Evolutionary conservation across 2,113 vertebrate species (phyloP), one percentile per base, ranked within the genome.

Genomic region (Mastomys natalensis): DNA sequence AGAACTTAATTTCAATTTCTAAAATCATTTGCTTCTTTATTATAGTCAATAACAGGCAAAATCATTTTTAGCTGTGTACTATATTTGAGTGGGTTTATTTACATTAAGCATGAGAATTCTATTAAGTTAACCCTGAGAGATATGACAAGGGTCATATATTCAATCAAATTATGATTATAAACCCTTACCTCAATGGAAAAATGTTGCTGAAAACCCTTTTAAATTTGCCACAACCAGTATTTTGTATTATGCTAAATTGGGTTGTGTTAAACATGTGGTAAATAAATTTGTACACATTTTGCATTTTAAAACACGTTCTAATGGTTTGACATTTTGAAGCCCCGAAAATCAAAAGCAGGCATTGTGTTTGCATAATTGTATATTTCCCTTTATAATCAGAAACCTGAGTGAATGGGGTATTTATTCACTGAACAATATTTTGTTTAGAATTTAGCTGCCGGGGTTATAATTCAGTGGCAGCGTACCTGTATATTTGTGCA

Each of bases 271-370:
- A 62, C 31, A 70, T 76, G 74, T 81, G 74, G 91, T 87, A 87
- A 91, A 90, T 91, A 81, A 86, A 80, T 53, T 93, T 89, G 82
- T 66, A 88, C 13, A 88, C 64, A 64, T 86, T 96, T 91, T 77
- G 48, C 82, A 26, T 93, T 97, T 97, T 92, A 80, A 92, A 94
- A 80, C n/a, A 66, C 94, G 37, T 81, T 93, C 72, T 89, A 87
- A 86, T 97, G 72, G 48, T 22, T 90, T 97, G 84, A 51, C 58
- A 94, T 94, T 97, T 95, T 95, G 86, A 97, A 95, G 40, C 78
- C 91, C 37, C 43, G 16, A 90, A 48, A 84, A 66, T 89, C 51
- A 43, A 66, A 89, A 95, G 58, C 26, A 80, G 78, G 22, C 22
- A 10, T 88, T 72, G 5, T 89, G 68, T 96, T 97, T 93, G 37